Evolutionary conservation across 2,888 invertebrate genomes (phyloP).

Genomic region (Nomada fabriciana): DNA sequence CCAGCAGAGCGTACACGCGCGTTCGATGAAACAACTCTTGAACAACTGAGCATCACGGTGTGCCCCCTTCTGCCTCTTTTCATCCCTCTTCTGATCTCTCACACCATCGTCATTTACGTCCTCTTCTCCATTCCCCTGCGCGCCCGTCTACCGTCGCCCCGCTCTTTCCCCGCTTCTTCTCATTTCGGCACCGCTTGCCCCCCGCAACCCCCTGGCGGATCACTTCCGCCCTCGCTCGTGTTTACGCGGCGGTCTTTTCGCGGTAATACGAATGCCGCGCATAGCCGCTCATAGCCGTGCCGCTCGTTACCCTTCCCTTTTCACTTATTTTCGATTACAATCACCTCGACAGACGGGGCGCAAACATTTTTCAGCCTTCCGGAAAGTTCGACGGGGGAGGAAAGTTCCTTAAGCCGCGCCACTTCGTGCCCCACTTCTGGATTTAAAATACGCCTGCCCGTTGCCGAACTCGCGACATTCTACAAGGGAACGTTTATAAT

Average conservation of each 20-base stretch:
- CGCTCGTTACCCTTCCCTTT: background rate
- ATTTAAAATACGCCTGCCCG: constrained; percentile 14
- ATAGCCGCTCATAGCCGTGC: background rate
- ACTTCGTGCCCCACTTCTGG: constrained; percentile 22
- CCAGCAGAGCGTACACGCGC: constrained; percentile 75
- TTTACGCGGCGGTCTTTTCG: constrained; percentile 1
- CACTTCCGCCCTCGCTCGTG: constrained; percentile 9
- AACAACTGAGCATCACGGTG: constrained; percentile 67
- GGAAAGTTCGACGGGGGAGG: constrained; percentile 1
- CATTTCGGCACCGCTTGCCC: constrained; percentile 1
- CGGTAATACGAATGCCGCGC: background rate
- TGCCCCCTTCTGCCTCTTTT: constrained; percentile 49
- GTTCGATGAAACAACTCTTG: constrained; percentile 78
- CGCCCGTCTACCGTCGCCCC: background rate
- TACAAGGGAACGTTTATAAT: constrained; percentile 7
- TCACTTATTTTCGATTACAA: background rate
- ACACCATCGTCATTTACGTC: constrained; percentile 48
- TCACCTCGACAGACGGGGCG: background rate
- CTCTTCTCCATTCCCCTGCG: constrained; percentile 25
- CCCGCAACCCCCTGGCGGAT: background rate
- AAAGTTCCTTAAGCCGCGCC: constrained; percentile 17
- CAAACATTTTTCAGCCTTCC: constrained; percentile 14
- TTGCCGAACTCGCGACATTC: background rate
- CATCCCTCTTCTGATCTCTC: constrained; percentile 35
- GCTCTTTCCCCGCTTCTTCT: background rate